phyloP scores from a whole-genome alignment of 92 coral and sea anemone genomes.

The Umimayanthus chanpuru region DNA sequence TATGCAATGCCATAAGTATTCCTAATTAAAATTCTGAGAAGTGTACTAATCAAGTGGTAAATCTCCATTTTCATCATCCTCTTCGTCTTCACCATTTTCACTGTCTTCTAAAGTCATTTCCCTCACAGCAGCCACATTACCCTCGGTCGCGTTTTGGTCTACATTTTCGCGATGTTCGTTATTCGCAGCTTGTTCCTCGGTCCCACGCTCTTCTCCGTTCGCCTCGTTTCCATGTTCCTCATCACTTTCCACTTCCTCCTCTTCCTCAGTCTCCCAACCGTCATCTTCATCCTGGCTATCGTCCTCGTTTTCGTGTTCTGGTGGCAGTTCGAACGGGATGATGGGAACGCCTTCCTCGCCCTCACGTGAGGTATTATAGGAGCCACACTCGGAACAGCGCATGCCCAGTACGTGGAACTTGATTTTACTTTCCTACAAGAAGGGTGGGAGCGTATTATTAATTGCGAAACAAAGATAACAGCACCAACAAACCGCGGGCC shows the following conservation, averaged over 20 bases:
- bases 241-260: conserved; percentile 51
- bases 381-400: conserved; percentile 90
- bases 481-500: too few relatives aligned
- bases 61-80: not conserved
- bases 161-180: not conserved
- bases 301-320: conserved; percentile 27
- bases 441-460: not conserved
- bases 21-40: too few relatives aligned
- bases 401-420: conserved; percentile 90
- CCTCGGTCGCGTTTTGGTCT: not conserved
- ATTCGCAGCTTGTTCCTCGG: not conserved
- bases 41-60: conserved; percentile 24
- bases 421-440: conserved; percentile 70
- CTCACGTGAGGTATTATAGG: conserved; percentile 91
- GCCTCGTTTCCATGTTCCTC: conserved; percentile 35
- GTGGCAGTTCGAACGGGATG: conserved; percentile 30
- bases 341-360: conserved; percentile 81
- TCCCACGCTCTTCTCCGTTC: conserved; percentile 1
- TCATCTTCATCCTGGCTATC: conserved; percentile 54
- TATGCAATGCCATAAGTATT: too few relatives aligned
- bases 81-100: not conserved
- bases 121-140: not conserved
- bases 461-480: not conserved
- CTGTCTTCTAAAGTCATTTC: not conserved
- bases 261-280: conserved; percentile 71